Evolutionary conservation across 2,888 invertebrate species (phyloP), one percentile per base, ranked within the genome.

Genomic region (Tanaodytes sp.): DNA sequence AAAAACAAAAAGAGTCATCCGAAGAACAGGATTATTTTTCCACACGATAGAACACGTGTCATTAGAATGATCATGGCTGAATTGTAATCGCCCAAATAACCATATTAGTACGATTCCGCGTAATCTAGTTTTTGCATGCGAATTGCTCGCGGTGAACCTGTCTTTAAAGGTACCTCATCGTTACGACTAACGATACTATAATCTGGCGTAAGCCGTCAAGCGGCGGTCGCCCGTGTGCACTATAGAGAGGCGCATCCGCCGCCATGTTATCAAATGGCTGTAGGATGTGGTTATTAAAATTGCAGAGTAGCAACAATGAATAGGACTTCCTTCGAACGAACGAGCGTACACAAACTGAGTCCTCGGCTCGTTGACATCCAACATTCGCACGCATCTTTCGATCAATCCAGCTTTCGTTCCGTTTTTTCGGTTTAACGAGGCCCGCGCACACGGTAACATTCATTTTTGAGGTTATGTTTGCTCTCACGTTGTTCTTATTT

Each of bases 221-320:
- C 62, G 55, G 55, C 59, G 59, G 70, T 62, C 65, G 71, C 57
- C 68, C 62, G 33, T 33, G 33, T n/a, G 67, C 64, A 67, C 52
- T 46, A 63, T 68, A 52, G 33, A 63, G 65, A 71, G 74, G 73
- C 65, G 72, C 76, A 74, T 76, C 77, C 76, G 76, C 77, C 76
- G 76, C 78, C 80, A 79, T 80, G 78, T 79, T 80, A 77, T 76
- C 75, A 74, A 78, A 79, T 75, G 77, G 75, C 75, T 77, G 77
- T 80, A 82, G 79, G 79, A 80, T 82, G 80, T 81, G 78, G 81
- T 82, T 81, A 81, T 81, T 82, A 80, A 82, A 83, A 82, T 81
- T 82, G 79, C 81, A 78, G 75, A 73, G 72, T 66, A 78, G 76
- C 67, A 74, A 73, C 73, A 75, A 76, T 77, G 73, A 74, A 79